Evolutionary conservation across 1,140 invertebrate species (phyloP).

Genomic region (Bombyx mandarina): DNA sequence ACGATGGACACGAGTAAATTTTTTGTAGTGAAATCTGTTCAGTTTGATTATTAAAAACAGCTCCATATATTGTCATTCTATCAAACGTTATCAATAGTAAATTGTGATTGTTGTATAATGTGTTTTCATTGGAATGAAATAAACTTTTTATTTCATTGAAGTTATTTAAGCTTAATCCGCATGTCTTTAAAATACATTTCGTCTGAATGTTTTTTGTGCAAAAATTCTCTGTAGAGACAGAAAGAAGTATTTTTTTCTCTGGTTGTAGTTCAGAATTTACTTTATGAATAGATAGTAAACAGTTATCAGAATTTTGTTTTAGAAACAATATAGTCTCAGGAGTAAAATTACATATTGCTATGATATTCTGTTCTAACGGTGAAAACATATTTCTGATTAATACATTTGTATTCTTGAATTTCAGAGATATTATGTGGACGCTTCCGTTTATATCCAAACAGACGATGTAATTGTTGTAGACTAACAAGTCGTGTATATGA

Average conservation of each 20-base stretch:
- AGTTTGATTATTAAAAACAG: conserved; percentile 23
- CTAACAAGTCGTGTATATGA: conserved; percentile 23
- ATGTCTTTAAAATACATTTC: conserved; percentile 15
- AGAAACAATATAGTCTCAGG: too few relatives aligned
- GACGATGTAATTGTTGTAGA: conserved; percentile 34
- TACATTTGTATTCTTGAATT: conserved; percentile 33
- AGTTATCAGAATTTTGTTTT: too few relatives aligned
- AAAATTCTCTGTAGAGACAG: background rate
- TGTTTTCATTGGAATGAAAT: conserved; percentile 15
- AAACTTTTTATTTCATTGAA: conserved; percentile 16
- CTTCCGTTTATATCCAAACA: conserved; percentile 36
- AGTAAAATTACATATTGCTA: too few relatives aligned
- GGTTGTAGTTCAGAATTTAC: conserved; percentile 24
- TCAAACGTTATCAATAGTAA: conserved; percentile 40
- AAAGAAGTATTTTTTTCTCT: conserved; percentile 15
- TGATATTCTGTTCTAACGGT: too few relatives aligned
- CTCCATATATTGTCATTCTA: conserved; percentile 30
- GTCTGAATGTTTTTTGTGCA: too few relatives aligned
- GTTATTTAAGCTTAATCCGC: conserved; percentile 15
- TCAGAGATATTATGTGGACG: conserved; percentile 30
- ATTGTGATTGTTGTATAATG: conserved; percentile 12
- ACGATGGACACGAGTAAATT: conserved; percentile 34
- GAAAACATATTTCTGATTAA: conserved; percentile 15
- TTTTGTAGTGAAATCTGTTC: conserved; percentile 21
- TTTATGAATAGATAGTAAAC: too few relatives aligned